phyloP scores from a whole-genome alignment of 2,888 invertebrate species.

The Orgyia antiqua region DNA sequence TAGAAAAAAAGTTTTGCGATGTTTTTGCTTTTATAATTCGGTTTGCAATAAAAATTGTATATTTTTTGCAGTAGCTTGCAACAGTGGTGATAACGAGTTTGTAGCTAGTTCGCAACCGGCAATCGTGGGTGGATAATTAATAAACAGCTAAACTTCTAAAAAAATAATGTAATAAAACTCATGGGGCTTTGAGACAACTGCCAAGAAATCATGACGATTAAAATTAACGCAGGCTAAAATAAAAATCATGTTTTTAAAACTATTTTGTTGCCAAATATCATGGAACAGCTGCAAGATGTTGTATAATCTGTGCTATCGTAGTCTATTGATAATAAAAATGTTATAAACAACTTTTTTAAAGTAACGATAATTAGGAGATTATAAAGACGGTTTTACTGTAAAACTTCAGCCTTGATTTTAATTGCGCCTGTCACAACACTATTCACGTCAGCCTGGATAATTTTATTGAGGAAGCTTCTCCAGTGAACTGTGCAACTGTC shows the following conservation, averaged over 20 bases:
- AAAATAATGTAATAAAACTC: conserved; percentile 52
- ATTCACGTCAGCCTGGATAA: conserved; percentile 20
- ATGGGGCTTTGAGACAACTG: conserved; percentile 65
- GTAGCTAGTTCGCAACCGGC: conserved; percentile 9
- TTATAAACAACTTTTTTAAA: conserved; percentile 13
- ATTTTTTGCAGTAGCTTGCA: conserved; percentile 12
- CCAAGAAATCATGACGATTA: conserved; percentile 71
- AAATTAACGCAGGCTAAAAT: conserved; percentile 63
- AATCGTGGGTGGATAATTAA: conserved; percentile 55
- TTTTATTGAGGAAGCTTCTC: conserved; percentile 25
- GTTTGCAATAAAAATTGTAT: no score
- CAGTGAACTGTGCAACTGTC: conserved; percentile 17
- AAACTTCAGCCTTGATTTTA: conserved; percentile 24
- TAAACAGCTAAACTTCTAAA: conserved; percentile 54
- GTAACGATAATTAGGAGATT: conserved; percentile 22
- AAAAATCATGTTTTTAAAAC: conserved; percentile 58
- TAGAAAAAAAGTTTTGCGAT: no score
- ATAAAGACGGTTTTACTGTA: no score
- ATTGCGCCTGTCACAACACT: conserved; percentile 21
- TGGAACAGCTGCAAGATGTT: conserved; percentile 58
- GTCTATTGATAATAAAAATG: conserved; percentile 21
- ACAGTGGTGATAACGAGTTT: conserved; percentile 1
- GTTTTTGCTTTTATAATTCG: no score
- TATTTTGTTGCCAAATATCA: conserved; percentile 65
- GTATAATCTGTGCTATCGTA: conserved; percentile 26